Percentiles rank a stretch among this genome's conserved stretches.
Evolutionary conservation across 1,140 invertebrate genomes (phyloP).

Genomic region (Tetraneura akinire): DNA sequence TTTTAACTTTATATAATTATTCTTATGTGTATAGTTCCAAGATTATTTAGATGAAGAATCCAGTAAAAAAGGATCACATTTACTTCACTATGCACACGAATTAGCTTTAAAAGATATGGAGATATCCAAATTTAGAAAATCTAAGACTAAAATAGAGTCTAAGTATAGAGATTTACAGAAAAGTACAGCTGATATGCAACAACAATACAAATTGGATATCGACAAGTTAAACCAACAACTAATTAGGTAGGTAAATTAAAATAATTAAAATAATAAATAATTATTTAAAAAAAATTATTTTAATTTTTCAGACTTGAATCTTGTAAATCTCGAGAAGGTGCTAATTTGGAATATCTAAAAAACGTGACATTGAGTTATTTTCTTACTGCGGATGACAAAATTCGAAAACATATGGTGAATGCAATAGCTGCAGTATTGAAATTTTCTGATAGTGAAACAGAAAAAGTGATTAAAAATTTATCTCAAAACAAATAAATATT

Average conservation of each 20-base stretch:
- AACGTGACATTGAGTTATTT: conserved; percentile 85
- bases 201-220: conserved; percentile 65
- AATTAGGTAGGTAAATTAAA: no score
- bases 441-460: conserved; percentile 72
- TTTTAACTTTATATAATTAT: background rate
- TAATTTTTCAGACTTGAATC: conserved; percentile 67
- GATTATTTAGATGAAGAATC: conserved; percentile 49
- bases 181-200: conserved; percentile 62
- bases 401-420: conserved; percentile 81
- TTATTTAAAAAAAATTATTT: background rate
- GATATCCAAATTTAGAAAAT: conserved; percentile 70
- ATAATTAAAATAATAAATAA: background rate
- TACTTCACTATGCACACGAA: conserved; percentile 84
- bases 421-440: conserved; percentile 83
- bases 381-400: conserved; percentile 68
- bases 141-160: conserved; percentile 72
- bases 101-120: conserved; percentile 79
- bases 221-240: conserved; percentile 65
- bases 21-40: conserved; percentile 20
- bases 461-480: conserved; percentile 44
- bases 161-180: conserved; percentile 68
- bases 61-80: conserved; percentile 64
- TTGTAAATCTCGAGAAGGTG: conserved; percentile 77
- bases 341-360: conserved; percentile 87
- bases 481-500: conserved; percentile 31